These are phyloP conservation scores for Cercopithecus mona DNA, from an alignment of 2,113 vertebrate species.

Conservation along the genomic window DNA sequence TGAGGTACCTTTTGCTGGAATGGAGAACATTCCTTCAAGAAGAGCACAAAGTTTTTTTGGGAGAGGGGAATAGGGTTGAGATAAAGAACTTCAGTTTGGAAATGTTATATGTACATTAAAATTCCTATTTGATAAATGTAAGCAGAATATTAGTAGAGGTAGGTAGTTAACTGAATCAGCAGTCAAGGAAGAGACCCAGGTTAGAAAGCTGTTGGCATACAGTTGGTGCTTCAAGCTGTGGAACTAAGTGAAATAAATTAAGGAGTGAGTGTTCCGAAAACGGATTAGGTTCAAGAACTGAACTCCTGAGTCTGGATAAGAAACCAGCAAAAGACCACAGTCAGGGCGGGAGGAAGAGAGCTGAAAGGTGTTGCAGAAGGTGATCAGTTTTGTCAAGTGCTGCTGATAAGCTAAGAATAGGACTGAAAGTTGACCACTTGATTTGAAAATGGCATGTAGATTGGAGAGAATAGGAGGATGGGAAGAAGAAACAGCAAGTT, in stretches of 20 bases:
- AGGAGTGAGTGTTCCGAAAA: background rate
- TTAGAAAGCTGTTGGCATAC: background rate
- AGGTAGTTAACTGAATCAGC: background rate
- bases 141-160: background rate
- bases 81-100: conserved; percentile 2
- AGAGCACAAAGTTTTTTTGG: background rate
- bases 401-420: background rate
- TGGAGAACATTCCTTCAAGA: background rate
- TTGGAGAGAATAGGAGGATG: background rate
- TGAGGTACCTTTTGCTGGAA: background rate
- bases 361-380: background rate
- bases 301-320: background rate
- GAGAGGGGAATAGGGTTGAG: background rate
- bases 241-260: background rate
- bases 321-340: background rate
- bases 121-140: background rate
- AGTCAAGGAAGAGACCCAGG: background rate
- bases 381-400: background rate
- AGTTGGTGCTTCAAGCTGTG: background rate
- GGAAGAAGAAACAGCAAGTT: background rate
- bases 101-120: background rate
- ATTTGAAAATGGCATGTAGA: background rate
- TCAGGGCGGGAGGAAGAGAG: background rate
- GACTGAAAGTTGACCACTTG: background rate
- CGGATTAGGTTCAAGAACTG: background rate